phyloP scores from a whole-genome alignment of 2,797 vertebrate species.

The Chloroceryle inda region DNA sequence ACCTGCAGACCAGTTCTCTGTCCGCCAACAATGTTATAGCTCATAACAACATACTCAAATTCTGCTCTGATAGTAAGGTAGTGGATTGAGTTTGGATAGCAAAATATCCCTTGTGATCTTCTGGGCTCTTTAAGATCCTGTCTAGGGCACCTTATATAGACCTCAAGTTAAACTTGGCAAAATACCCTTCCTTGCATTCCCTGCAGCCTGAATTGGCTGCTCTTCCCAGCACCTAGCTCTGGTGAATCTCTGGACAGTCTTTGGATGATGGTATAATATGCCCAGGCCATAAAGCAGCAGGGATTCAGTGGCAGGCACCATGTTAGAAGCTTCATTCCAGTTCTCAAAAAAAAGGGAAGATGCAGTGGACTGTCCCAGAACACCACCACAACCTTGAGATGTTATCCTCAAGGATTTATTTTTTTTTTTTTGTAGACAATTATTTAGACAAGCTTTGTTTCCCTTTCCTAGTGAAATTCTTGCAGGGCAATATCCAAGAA shows the following conservation, averaged over 20 bases:
- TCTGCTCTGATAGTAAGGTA: neutral
- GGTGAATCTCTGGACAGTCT: neutral
- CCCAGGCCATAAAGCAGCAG: neutral
- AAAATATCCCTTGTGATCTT: neutral
- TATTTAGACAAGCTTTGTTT: neutral
- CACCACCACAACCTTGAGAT: neutral
- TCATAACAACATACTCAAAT: neutral
- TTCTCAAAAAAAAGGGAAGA: neutral
- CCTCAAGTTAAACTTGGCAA: neutral
- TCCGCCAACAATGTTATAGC: neutral
- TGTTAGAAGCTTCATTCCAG: neutral
- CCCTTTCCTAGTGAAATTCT: neutral
- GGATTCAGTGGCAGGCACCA: neutral
- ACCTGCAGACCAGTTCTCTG: neutral
- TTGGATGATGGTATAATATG: neutral
- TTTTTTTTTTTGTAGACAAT: neutral
- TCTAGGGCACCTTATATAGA: neutral
- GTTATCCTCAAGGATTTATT: neutral
- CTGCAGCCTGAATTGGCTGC: neutral
- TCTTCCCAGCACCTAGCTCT: neutral
- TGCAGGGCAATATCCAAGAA: neutral
- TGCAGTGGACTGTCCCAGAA: neutral
- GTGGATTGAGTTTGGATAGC: neutral
- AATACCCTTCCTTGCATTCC: neutral
- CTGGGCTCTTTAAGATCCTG: neutral